Evolutionary conservation across 2,797 vertebrate species (phyloP), one percentile per base, ranked within the genome.

Genomic region (Halcyon chelicuti): DNA sequence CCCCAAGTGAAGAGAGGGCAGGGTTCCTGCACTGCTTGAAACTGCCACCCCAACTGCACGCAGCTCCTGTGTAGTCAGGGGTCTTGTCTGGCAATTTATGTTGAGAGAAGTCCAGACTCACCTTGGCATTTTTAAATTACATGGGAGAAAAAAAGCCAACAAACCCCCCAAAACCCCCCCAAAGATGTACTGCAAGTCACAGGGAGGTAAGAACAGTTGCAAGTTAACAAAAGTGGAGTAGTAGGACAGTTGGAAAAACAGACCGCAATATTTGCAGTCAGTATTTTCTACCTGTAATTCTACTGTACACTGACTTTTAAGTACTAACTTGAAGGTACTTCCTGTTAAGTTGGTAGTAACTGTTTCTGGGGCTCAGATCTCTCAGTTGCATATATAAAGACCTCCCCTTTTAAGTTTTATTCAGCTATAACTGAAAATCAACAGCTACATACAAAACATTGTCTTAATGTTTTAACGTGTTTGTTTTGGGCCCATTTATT

Each of bases 1-100:
- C 19, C 46, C 1, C 4, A 14, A 11, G 4, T 25, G 39, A 81
- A 8, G 10, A 14, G 19, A 54, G 25, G 15, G 22, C 60, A 55
- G 10, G 46, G 18, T 12, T 60, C 63, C 62, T 54, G 29, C 29
- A 9, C 9, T n/a, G 7, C 49, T 12, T 58, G 22, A 54, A 70
- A 74, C 46, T 20, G 61, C 8, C 4, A 12, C 4, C 14, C 9
- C 3, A n/a, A 20, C 3, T 15, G 29, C 33, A 10, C 2, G 0
- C 42, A 37, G 22, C 37, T 25, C 2, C 37, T 3, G 23, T 8
- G 12, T 0, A 6, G 17, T 9, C 21, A 14, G 25, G 72, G 8
- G 16, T 26, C 2, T 0, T 20, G 11, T 21, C 39, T 40, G 14
- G 44, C 35, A 58, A 4, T 1, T 28, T n/a, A 10, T 2, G 20